Conservation (phyloP, 2,888 invertebrate genomes). For the Eupithecia insigniata region DNA sequence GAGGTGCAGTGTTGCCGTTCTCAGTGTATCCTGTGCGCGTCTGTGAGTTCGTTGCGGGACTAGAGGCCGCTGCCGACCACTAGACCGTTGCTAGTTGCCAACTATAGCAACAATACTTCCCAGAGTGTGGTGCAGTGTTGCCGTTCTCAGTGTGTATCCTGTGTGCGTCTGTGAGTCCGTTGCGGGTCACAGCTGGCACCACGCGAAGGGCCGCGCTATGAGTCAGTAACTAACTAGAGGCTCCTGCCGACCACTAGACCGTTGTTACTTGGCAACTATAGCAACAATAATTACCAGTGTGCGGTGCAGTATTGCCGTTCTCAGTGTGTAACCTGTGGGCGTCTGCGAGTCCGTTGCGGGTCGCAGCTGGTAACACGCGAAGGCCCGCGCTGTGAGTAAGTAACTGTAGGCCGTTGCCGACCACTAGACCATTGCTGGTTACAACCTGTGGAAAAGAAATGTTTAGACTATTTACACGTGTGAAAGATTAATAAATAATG, state of each 20-base stretch:
- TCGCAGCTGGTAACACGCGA: conserved; percentile 59
- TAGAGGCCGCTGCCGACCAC: conserved; percentile 81
- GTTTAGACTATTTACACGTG: background rate
- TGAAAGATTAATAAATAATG: too few relatives aligned
- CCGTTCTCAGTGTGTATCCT: conserved; percentile 1
- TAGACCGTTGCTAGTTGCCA: conserved; percentile 66
- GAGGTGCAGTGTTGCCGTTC: background rate
- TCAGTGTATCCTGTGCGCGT: conserved; percentile 41
- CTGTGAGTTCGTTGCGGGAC: conserved; percentile 67
- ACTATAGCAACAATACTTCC: background rate
- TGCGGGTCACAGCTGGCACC: conserved; percentile 54
- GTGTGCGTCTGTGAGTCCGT: background rate
- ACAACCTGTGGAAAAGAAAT: conserved; percentile 65
- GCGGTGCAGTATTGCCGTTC: background rate
- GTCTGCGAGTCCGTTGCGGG: background rate
- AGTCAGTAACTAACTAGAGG: conserved; percentile 76
- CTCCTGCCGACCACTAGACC: conserved; percentile 80
- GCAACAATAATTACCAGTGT: background rate
- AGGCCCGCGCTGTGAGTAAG: conserved; percentile 71
- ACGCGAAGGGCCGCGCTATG: conserved; percentile 67
- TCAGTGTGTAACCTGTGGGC: conserved; percentile 4
- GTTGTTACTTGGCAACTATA: conserved; percentile 52
- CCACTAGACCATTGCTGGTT: conserved; percentile 77
- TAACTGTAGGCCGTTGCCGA: conserved; percentile 78
- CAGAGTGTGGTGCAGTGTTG: background rate